phyloP scores from a whole-genome alignment of 30 jellyfish, hydroid and myxozoan genomes.

The Nemopilema nomurai region DNA sequence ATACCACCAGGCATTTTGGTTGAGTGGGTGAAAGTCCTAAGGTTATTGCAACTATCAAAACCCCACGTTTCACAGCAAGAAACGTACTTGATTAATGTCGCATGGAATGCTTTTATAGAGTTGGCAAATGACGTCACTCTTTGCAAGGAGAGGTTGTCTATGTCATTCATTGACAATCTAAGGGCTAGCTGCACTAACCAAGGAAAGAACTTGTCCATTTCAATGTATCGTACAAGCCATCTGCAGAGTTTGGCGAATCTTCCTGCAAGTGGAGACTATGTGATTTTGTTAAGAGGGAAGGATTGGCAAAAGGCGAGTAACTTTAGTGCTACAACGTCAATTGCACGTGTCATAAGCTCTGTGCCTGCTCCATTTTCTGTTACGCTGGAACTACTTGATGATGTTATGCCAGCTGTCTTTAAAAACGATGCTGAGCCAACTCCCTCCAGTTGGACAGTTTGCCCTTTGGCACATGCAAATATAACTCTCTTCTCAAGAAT shows the following conservation, averaged over 20 bases:
- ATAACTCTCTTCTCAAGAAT: conserved; percentile 36
- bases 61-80: neutral
- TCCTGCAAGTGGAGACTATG: conserved; percentile 44
- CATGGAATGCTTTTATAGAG: conserved; percentile 25
- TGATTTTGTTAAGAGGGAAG: conserved; percentile 10
- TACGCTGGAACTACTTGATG: conserved; percentile 1
- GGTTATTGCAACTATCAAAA: neutral
- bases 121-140: conserved; percentile 38
- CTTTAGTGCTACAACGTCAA: neutral
- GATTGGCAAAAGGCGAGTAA: conserved; percentile 10
- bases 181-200: neutral
- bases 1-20: conserved; percentile 16
- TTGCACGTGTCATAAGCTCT: conserved; percentile 6
- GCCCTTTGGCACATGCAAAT: conserved; percentile 6
- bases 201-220: neutral
- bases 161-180: conserved; percentile 2
- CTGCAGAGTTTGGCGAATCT: conserved; percentile 1
- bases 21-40: neutral
- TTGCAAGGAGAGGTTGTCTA: neutral
- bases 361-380: conserved; percentile 24
- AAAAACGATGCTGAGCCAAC: neutral
- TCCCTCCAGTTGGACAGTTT: conserved; percentile 10
- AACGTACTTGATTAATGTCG: neutral
- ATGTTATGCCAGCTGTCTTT: neutral
- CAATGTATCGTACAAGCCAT: conserved; percentile 3